A percentile compares a stretch with the other conserved stretches of the same genome.
Conservation (phyloP, 2,797 vertebrate genomes). For the Otus scops region DNA sequence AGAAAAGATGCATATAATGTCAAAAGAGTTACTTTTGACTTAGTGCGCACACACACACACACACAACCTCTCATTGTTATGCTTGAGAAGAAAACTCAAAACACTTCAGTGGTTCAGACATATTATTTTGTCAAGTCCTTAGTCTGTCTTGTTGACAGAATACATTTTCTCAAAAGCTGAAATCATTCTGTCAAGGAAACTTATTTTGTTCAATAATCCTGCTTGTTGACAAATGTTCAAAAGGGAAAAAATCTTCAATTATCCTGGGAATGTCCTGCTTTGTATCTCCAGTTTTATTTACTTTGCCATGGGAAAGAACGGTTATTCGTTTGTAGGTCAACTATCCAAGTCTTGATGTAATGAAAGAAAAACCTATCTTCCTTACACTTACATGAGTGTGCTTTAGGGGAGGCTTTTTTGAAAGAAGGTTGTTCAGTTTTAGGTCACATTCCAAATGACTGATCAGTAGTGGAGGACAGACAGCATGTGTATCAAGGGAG, state of each 20-base stretch:
- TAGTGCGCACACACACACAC: background rate
- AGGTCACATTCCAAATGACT: background rate
- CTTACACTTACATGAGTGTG: background rate
- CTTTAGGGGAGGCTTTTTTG: background rate
- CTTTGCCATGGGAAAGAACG: constrained; percentile 42
- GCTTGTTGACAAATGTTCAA: constrained; percentile 69
- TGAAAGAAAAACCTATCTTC: constrained; percentile 14
- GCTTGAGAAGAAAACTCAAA: constrained; percentile 45
- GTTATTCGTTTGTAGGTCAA: constrained; percentile 44
- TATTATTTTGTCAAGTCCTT: constrained; percentile 70
- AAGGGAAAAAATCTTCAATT: constrained; percentile 59
- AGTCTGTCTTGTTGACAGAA: constrained; percentile 68
- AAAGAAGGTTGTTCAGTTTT: background rate
- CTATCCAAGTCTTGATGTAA: constrained; percentile 16
- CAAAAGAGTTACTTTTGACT: constrained; percentile 25
- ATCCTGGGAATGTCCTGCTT: constrained; percentile 47
- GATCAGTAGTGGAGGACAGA: background rate
- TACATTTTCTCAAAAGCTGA: constrained; percentile 65
- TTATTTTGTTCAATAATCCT: constrained; percentile 64
- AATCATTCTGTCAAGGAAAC: constrained; percentile 70
- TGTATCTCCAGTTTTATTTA: constrained; percentile 44
- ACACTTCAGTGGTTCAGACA: constrained; percentile 39
- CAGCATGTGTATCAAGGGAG: background rate
- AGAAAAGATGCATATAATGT: background rate
- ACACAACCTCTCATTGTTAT: constrained; percentile 36